Evolutionary conservation across 1,140 invertebrate genomes (phyloP).

Genomic region (Diploscapter pachys): DNA sequence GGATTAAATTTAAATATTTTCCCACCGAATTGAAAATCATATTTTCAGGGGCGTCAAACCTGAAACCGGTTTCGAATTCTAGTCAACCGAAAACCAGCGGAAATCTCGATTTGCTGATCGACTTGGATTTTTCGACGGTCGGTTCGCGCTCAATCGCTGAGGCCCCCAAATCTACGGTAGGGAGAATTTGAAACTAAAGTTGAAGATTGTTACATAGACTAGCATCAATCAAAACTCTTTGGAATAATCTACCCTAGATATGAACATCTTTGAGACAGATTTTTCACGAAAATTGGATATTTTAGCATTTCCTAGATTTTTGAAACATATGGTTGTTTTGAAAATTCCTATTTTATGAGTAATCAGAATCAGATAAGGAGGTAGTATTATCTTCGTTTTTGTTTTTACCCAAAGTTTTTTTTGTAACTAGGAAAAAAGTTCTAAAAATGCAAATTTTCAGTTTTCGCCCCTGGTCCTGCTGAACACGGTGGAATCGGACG

Average conservation of each 20-base stretch:
- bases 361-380: too few relatives aligned
- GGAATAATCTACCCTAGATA: slow-evolving; percentile 60
- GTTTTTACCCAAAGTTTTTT: slow-evolving; percentile 60
- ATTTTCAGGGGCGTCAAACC: slow-evolving; percentile 58
- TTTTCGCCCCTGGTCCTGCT: slow-evolving; percentile 3
- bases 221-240: too few relatives aligned
- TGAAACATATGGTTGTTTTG: not conserved
- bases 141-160: slow-evolving; percentile 23
- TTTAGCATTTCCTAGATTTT: slow-evolving; percentile 15
- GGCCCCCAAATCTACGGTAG: slow-evolving; percentile 63
- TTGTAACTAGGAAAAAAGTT: slow-evolving; percentile 70
- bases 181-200: not conserved
- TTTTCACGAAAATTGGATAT: slow-evolving; percentile 13
- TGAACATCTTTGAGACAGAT: not conserved
- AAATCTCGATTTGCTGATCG: slow-evolving; percentile 72
- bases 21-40: slow-evolving; percentile 6
- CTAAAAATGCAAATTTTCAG: slow-evolving; percentile 40
- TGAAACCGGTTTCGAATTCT: slow-evolving; percentile 26
- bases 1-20: not conserved
- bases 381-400: slow-evolving; percentile 12
- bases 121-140: slow-evolving; percentile 67
- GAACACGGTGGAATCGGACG: slow-evolving; percentile 20
- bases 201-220: too few relatives aligned
- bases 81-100: slow-evolving; percentile 61
- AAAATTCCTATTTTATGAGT: not conserved